Evolutionary conservation across 2,797 vertebrate species (phyloP), one percentile per base, ranked within the genome.

Genomic region (Triplophysa yarkandensis): DNA sequence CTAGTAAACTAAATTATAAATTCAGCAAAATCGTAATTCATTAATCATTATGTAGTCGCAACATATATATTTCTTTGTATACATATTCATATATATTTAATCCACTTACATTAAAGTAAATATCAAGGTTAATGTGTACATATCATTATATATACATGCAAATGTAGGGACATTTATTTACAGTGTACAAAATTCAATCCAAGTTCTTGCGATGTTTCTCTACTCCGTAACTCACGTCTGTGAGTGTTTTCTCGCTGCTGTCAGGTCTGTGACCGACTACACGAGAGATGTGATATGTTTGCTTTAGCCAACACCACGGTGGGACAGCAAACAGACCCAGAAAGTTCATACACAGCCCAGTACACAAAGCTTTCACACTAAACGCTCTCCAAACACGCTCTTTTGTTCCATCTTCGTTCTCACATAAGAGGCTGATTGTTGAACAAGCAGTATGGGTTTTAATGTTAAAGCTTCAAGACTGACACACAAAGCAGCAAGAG

Each of bases 231-330:
- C 6, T 4, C 54, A 34, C 6, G 25, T 1, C 43, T 17, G 1
- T 17, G 54, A 60, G 16, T 6, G 27, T 32, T 41, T 48, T 71
- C 50, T 52, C 27, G 44, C 68, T 1, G 9, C 30, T 61, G 43
- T 50, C 30, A 9, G 19, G 41, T 32, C 27, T 57, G 54, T 57
- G 55, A 58, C 32, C 6, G 32, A 36, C 43, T 11, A 44, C 32
- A 36, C 48, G 36, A n/a, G 60, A 28, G 52, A 67, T 34, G 61
- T 43, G 71, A 55, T 52, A 77, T 55, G 34, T 77, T 77, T 73
- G 70, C 44, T 73, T 14, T 27, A 36, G 39, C 16, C 52, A 21
- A 27, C 32, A 41, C 36, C 48, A 70, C 16, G 57, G 68, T 67
- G 55, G 6, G 32, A 71, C 17, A 14, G 69, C 44, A 76, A 79